Percentiles rank a stretch among this genome's conserved stretches.
phyloP scores from a whole-genome alignment of 2,888 invertebrate genomes.

The Eilema sororculum region DNA sequence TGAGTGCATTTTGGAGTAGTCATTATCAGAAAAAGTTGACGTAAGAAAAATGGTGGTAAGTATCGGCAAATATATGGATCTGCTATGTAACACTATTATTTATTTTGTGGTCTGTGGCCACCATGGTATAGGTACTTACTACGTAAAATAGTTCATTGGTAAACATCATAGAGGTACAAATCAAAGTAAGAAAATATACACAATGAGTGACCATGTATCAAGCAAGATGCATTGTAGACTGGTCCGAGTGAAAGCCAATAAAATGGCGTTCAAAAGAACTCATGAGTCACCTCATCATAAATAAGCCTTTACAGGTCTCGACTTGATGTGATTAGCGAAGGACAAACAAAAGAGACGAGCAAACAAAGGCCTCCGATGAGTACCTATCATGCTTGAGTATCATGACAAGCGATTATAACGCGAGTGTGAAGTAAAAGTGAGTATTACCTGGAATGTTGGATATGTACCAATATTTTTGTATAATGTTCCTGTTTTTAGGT shows the following conservation, averaged over 20 bases:
- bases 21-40: too few species aligned
- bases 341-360: constrained; percentile 9
- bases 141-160: too few species aligned
- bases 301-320: constrained; percentile 1
- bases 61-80: too few species aligned
- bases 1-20: too few species aligned
- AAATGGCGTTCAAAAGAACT: constrained; percentile 6
- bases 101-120: too few species aligned
- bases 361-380: not conserved
- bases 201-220: not conserved
- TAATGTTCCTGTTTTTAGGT: too few species aligned
- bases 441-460: not conserved
- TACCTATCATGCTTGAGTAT: not conserved
- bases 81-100: too few species aligned
- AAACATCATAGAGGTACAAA: too few species aligned
- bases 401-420: constrained; percentile 11
- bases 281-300: constrained; percentile 7
- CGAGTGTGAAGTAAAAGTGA: constrained; percentile 4
- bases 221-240: not conserved
- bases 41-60: too few species aligned
- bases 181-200: not conserved
- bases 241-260: not conserved
- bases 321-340: constrained; percentile 14
- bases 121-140: too few species aligned
- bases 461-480: too few species aligned